Base-by-base conservation (phyloP, 2,888 invertebrate genomes). In the Elegia similella region DNA sequence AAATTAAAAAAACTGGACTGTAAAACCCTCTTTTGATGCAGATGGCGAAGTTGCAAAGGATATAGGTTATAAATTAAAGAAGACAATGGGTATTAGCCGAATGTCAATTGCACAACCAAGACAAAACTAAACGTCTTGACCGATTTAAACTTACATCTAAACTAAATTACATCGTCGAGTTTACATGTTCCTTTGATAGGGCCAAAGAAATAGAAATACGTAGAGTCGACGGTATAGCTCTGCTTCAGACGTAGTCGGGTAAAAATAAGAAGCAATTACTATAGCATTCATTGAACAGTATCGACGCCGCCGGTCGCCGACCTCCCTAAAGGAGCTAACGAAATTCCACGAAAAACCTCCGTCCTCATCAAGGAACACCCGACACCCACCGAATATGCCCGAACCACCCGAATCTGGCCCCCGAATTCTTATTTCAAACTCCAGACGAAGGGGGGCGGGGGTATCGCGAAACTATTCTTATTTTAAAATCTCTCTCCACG, bases 401-500 rank as follows among this genome's bases (percentile, higher is more conserved):
- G 74, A 79, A 70, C 83, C 82, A 75, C 87, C 85, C 82, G 76
- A 86, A 84, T 86, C 84, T 83, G 76, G 79, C 86, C 86, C 86
- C 88, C 89, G 75, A 91, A 89, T 90, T 91, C 89, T 90, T 91
- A 88, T 88, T 88, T 85, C 88, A 84, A 86, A 85, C 90, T 86
- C 90, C 89, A 90, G 90, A 89, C 90, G 84, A 74, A 73, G 69
- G 70, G 76, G 75, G 73, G 75, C 71, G 75, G 85, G 84, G 86
- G 84, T 82, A 86, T 86, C 84, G 86, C 86, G 82, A 89, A 91
- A 91, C 90, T 91, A 90, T 90, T 90, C 89, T 90, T 89, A 89
- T 90, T 90, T 91, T 88, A 90, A 88, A 90, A 90, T 88, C 88
- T 87, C 84, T 87, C 89, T 87, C 89, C 83, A 86, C 88, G 90